A percentile compares a stretch with the other conserved stretches of the same genome.
Evolutionary conservation across 2,797 vertebrate species (phyloP).

Genomic region (Eurystomus glaucurus): DNA sequence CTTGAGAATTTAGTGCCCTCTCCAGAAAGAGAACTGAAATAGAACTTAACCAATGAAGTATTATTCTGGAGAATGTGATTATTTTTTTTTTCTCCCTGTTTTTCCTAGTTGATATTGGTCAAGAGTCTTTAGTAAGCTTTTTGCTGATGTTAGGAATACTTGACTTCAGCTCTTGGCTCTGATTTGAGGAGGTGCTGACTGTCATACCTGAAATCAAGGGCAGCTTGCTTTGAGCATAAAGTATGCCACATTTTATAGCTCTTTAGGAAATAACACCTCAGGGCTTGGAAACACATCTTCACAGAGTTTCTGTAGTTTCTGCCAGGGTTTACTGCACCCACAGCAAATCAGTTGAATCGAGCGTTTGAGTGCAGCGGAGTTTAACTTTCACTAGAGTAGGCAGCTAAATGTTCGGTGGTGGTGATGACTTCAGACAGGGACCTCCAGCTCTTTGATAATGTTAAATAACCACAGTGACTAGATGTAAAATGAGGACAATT

Average conservation of each 20-base stretch:
- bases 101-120: not conserved
- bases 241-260: not conserved
- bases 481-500: not conserved
- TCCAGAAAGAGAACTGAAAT: not conserved
- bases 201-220: not conserved
- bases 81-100: fast-evolving
- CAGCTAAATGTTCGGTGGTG: not conserved
- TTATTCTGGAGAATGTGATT: not conserved
- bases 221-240: constrained; percentile 24
- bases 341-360: not conserved
- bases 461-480: not conserved
- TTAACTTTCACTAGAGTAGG: not conserved
- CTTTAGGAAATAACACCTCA: not conserved
- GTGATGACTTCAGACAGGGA: not conserved
- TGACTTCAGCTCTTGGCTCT: not conserved
- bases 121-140: not conserved
- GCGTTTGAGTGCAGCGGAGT: fast-evolving
- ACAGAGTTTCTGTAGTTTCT: not conserved
- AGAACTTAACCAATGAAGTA: not conserved
- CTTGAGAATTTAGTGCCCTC: not conserved
- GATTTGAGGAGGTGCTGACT: constrained; percentile 21
- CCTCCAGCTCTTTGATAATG: not conserved
- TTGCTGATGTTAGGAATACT: not conserved
- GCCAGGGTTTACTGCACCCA: not conserved
- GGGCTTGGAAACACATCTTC: not conserved